Conservation (phyloP, 2,113 vertebrate genomes). For the Tyrannus savana region DNA sequence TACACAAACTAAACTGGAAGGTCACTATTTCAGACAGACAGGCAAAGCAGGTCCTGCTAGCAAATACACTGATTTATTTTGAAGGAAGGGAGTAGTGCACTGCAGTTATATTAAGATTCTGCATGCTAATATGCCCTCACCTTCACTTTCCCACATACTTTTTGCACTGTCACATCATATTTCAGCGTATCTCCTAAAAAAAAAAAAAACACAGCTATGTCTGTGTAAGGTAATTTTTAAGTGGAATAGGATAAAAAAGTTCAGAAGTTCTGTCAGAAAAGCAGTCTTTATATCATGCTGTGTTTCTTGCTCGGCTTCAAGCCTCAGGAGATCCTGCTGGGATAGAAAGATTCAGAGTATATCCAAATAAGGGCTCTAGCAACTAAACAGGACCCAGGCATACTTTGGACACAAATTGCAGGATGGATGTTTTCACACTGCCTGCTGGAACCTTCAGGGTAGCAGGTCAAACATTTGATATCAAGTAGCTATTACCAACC, state of each 20-base stretch:
- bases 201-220: neutral
- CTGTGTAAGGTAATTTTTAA: neutral
- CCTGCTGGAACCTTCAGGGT: neutral
- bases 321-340: neutral
- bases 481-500: neutral
- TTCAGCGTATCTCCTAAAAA: neutral
- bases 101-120: neutral
- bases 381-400: neutral
- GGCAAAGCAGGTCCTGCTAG: neutral
- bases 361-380: neutral
- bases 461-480: neutral
- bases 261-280: neutral
- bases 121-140: neutral
- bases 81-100: neutral
- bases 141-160: neutral
- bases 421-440: neutral
- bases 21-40: neutral
- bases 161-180: neutral
- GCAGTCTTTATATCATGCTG: neutral
- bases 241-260: neutral
- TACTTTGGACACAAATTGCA: neutral
- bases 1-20: neutral
- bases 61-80: neutral
- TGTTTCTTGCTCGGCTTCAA: neutral
- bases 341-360: neutral